Evolutionary conservation across 1,140 invertebrate genomes (phyloP).

Genomic region (Drosophila baimaii): DNA sequence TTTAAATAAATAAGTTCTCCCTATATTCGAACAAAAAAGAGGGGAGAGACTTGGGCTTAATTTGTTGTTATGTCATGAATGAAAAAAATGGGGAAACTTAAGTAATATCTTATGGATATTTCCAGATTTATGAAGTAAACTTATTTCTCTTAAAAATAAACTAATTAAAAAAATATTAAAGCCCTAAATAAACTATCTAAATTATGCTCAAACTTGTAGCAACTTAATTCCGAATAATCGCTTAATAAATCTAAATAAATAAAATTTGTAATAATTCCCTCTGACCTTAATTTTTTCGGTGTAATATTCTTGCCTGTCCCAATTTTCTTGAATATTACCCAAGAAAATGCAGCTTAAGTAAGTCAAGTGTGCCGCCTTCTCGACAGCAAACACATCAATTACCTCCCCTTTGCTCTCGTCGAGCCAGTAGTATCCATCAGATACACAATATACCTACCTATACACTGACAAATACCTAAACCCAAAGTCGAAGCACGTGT

Average conservation of each 20-base stretch:
- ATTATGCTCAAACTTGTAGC: not conserved
- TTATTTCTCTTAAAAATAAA: no score
- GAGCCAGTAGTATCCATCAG: slow-evolving; percentile 46
- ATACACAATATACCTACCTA: slow-evolving; percentile 59
- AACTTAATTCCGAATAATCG: not conserved
- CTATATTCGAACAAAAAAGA: not conserved
- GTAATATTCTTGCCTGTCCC: slow-evolving; percentile 9
- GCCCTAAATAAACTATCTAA: no score
- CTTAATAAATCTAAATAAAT: not conserved
- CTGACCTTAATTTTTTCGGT: slow-evolving; percentile 13
- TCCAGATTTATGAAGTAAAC: no score
- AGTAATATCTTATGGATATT: not conserved
- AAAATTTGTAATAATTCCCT: not conserved
- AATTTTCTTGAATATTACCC: slow-evolving; percentile 29
- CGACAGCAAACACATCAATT: slow-evolving; percentile 20
- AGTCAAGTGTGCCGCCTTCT: slow-evolving; percentile 19
- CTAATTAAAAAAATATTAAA: no score
- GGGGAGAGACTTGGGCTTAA: not conserved
- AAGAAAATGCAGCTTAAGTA: slow-evolving; percentile 29
- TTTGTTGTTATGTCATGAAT: not conserved
- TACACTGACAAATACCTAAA: slow-evolving; percentile 10
- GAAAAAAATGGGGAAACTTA: no score
- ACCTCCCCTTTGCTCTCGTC: not conserved
- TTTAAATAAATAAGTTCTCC: slow-evolving; percentile 13
- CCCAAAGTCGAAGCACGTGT: slow-evolving; percentile 52